phyloP scores from a whole-genome alignment of 2,888 invertebrate species.

The Synergus laeviventris region DNA sequence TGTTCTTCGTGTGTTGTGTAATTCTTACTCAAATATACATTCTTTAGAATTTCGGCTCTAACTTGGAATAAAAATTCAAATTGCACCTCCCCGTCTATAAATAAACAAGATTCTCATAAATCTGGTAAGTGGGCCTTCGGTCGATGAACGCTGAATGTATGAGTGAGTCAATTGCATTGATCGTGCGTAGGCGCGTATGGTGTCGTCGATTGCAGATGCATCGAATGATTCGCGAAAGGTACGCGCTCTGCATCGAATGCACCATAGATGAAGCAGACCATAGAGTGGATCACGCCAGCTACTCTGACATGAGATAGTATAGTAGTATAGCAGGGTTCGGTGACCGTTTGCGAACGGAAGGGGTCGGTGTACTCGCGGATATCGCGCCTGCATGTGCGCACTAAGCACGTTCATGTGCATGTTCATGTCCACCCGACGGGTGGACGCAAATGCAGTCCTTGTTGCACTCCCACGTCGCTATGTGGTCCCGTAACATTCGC shows the following conservation, averaged over 20 bases:
- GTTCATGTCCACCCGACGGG: constrained; percentile 55
- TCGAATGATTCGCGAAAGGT: constrained; percentile 46
- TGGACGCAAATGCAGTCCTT: constrained; percentile 66
- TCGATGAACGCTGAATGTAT: constrained; percentile 40
- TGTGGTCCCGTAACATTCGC: constrained; percentile 76
- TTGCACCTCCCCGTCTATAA: not conserved
- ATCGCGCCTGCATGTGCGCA: constrained; percentile 57
- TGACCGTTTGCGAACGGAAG: constrained; percentile 72
- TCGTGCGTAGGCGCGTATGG: constrained; percentile 46
- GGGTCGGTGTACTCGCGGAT: constrained; percentile 72
- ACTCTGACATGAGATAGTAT: constrained; percentile 33
- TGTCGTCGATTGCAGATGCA: constrained; percentile 49
- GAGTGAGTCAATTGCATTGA: constrained; percentile 44
- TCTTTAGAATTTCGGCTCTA: too few relatives aligned
- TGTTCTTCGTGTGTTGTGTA: too few relatives aligned
- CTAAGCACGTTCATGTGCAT: constrained; percentile 60
- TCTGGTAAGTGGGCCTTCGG: constrained; percentile 3
- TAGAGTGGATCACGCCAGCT: constrained; percentile 49
- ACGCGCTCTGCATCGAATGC: constrained; percentile 52
- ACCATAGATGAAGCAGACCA: constrained; percentile 48
- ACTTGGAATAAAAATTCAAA: too few relatives aligned
- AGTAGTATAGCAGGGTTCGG: constrained; percentile 63
- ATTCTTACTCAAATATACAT: too few relatives aligned
- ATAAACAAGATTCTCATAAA: not conserved
- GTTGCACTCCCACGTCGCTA: constrained; percentile 74